Evolutionary conservation across 1,140 invertebrate genomes (phyloP).

Genomic region (Papilio aristodemus): DNA sequence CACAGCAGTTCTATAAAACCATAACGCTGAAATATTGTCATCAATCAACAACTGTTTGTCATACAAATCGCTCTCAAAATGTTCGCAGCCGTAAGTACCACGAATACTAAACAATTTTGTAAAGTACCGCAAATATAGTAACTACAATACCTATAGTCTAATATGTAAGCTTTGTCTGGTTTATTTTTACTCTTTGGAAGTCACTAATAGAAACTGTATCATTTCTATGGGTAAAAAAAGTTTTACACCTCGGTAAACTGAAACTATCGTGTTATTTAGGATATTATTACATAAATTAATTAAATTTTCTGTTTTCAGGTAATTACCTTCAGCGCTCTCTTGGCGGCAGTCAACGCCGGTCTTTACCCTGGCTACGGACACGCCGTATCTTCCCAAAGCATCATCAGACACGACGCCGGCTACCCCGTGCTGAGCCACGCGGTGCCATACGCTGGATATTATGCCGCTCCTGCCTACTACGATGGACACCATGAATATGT

Average conservation of each 20-base stretch:
- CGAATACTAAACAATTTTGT: background rate
- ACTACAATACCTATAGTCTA: background rate
- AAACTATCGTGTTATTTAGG: no score
- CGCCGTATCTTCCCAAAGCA: conserved; percentile 55
- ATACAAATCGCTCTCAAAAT: conserved; percentile 18
- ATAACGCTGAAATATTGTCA: conserved; percentile 24
- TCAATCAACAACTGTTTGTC: conserved; percentile 23
- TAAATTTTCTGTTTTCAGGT: conserved; percentile 36
- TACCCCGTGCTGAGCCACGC: conserved; percentile 40
- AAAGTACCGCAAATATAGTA: no score
- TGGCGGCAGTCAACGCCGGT: conserved; percentile 43
- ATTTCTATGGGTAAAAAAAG: background rate
- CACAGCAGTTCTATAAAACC: conserved; percentile 31
- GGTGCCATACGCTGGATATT: conserved; percentile 33
- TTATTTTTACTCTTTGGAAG: background rate
- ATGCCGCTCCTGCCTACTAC: conserved; percentile 34
- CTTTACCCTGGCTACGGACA: conserved; percentile 35
- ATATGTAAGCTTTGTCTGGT: background rate
- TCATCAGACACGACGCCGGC: conserved; percentile 50
- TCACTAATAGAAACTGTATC: background rate
- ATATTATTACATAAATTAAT: no score
- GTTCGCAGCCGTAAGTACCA: conserved; percentile 18
- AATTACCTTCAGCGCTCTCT: conserved; percentile 39
- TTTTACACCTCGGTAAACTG: no score
- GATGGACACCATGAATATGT: conserved; percentile 33